Evolutionary conservation across 1,140 invertebrate species (phyloP).

Genomic region (Trachymyrmex septentrionalis): DNA sequence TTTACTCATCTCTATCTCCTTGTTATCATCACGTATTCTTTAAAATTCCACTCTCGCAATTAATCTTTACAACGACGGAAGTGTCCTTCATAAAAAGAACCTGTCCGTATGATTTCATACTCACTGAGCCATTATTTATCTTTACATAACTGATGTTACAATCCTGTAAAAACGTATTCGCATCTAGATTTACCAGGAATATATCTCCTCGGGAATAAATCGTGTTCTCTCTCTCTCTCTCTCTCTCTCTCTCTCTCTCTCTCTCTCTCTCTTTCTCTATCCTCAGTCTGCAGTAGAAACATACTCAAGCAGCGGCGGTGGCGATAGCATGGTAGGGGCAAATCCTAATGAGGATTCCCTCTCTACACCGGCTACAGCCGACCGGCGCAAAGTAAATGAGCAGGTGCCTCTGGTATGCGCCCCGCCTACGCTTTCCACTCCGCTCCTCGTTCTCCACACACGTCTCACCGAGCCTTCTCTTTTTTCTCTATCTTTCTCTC

Average conservation of each 20-base stretch:
- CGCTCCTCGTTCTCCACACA: slow-evolving; percentile 64
- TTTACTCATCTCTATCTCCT: slow-evolving; percentile 1
- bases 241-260: slow-evolving; percentile 24
- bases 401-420: slow-evolving; percentile 84
- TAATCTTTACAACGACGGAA: slow-evolving; percentile 27
- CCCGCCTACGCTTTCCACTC: slow-evolving; percentile 83
- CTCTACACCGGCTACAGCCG: slow-evolving; percentile 52
- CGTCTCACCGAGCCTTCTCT: slow-evolving; percentile 22
- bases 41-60: slow-evolving; percentile 7
- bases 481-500: neutral
- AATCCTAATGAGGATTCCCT: slow-evolving; percentile 78
- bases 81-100: slow-evolving; percentile 1
- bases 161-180: slow-evolving; percentile 18
- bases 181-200: slow-evolving; percentile 29
- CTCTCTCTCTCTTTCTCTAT: slow-evolving; percentile 1
- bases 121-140: slow-evolving; percentile 37
- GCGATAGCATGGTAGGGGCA: slow-evolving; percentile 70
- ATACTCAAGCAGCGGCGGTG: slow-evolving; percentile 32
- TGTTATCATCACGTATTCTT: neutral
- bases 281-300: slow-evolving; percentile 31
- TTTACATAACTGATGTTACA: slow-evolving; percentile 40
- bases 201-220: slow-evolving; percentile 42
- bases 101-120: slow-evolving; percentile 10
- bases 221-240: slow-evolving; percentile 15
- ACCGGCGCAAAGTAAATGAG: slow-evolving; percentile 78